These are phyloP conservation scores for Microcebus jonahi DNA, from an alignment of 2,113 vertebrate genomes.

Conservation along the genomic window DNA sequence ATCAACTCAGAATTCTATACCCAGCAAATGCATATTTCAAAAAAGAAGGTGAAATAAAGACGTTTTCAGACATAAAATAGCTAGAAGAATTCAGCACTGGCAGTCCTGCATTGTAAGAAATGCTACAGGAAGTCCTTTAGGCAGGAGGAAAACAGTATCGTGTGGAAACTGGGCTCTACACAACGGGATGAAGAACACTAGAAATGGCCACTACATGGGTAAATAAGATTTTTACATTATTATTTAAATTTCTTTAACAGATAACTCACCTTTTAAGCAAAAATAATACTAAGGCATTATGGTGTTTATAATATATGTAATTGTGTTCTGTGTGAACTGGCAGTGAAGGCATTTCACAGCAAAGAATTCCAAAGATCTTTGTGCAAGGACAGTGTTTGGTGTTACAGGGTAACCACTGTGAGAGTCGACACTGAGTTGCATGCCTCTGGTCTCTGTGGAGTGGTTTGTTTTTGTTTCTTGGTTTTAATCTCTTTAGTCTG, in stretches of 20 bases:
- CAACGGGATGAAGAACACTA: neutral
- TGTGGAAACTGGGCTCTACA: neutral
- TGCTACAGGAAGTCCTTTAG: neutral
- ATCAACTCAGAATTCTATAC: neutral
- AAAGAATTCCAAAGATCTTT: neutral
- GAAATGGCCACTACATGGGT: neutral
- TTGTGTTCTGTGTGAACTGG: neutral
- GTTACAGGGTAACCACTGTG: neutral
- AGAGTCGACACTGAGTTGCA: neutral
- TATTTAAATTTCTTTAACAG: neutral
- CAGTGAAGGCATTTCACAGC: neutral
- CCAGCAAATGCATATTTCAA: neutral
- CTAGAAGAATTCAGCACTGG: neutral
- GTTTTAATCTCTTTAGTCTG: neutral
- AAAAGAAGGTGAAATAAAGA: neutral
- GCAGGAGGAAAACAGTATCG: neutral
- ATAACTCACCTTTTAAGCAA: neutral
- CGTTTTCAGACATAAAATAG: neutral
- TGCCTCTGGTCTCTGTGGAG: neutral
- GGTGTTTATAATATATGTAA: neutral
- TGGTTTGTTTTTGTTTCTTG: neutral
- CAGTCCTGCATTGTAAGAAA: neutral
- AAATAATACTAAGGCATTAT: neutral
- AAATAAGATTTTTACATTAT: neutral
- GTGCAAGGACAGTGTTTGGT: no score